Evolutionary conservation across 1,140 invertebrate species (phyloP), one percentile per base, ranked within the genome.

Genomic region (Belonocnema kinseyi): DNA sequence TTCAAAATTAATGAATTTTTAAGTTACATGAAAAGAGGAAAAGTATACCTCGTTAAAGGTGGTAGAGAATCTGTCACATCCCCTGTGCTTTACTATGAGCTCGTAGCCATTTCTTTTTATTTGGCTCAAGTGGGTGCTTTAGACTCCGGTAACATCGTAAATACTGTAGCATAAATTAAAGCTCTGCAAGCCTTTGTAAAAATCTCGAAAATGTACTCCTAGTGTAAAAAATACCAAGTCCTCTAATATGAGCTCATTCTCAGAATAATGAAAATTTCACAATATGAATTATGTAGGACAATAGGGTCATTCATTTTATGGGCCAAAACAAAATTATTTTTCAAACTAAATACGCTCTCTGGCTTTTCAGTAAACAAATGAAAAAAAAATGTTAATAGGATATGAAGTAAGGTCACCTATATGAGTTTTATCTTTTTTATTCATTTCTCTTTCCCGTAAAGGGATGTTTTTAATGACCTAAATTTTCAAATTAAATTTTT

Each of bases 161-260:
- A 72, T 74, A 76, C 80, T 78, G 77, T 70, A 79, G 80, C 72
- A 79, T 66, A 46, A 66, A 66, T 79, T 81, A 70, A 75, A 78
- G 77, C 75, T 77, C 75, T 76, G 77, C 80, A 81, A 77, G 61
- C 61, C n/a, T 66, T 66, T 33, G 40, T 66, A 66, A 16, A 21
- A 40, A 33, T 14, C 61, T 40, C 46, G 11, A 66, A 66, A 12
- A 40, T 46, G 40, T n/a, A 33, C 26, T 66, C 26, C 14, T 40
- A 5, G 61, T 66, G 61, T 26, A 40, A 58, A 66, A 66, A 66
- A 66, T 13, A 26, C 40, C 61, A 40, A 46, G 33, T 66, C 46
- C 61, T 66, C n/a, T 66, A 66, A 66, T 26, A 33, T 16, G 46
- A 33, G 19, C 21, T 33, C 58, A 33, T 33, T 33, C 5, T 33